Conservation (phyloP, 2,888 invertebrate species). For the Copidosoma aretas region DNA sequence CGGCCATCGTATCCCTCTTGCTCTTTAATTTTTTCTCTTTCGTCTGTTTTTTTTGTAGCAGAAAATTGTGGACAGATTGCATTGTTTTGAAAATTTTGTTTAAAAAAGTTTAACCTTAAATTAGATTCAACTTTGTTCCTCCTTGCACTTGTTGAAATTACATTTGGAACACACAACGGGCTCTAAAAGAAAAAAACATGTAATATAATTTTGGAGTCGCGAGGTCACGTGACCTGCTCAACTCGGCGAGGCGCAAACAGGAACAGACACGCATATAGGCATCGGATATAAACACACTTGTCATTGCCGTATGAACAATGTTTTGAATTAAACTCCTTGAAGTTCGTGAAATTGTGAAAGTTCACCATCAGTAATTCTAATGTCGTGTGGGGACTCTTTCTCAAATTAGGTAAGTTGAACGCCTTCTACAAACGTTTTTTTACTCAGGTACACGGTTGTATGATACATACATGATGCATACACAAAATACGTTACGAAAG, state of each 20-base stretch:
- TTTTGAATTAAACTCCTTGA: not conserved
- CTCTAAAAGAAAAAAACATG: not conserved
- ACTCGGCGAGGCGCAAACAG: conserved; percentile 15
- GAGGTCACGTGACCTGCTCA: conserved; percentile 30
- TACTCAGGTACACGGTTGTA: not conserved
- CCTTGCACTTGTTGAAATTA: too few species aligned
- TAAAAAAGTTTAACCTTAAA: too few species aligned
- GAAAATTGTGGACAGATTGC: too few species aligned
- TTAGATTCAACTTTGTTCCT: too few species aligned
- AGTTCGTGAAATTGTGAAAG: too few species aligned
- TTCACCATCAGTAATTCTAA: too few species aligned
- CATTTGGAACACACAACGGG: too few species aligned
- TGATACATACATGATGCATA: too few species aligned
- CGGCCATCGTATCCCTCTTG: too few species aligned
- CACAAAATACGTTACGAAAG: conserved; percentile 37
- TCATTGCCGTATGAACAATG: conserved; percentile 30
- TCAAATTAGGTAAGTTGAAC: not conserved
- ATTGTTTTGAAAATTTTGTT: too few species aligned
- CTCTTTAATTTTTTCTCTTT: too few species aligned
- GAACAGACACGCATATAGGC: conserved; percentile 14
- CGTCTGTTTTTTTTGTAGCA: too few species aligned
- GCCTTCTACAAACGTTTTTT: not conserved
- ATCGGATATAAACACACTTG: conserved; percentile 26
- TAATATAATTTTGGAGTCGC: not conserved
- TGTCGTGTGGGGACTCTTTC: not conserved